Evolutionary conservation across 2,113 vertebrate species (phyloP), one percentile per base, ranked within the genome.

Genomic region (Cynoglossus semilaevis): DNA sequence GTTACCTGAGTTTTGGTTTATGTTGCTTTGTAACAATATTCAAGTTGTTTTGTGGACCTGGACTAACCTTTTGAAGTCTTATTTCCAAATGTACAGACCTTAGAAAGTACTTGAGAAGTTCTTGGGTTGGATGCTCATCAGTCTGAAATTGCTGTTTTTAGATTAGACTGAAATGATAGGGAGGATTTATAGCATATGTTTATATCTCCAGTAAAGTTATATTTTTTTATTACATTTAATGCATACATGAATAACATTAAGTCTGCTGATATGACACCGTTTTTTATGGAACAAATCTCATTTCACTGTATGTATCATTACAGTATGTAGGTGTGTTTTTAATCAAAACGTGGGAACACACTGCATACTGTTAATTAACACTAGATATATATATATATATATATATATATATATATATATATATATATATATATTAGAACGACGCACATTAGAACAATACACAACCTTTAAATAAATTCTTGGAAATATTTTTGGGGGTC

Each of bases 191-290:
- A 51, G 6, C 65, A 57, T 72, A 74, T 64, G 36, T 63, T 68
- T 70, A 48, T 65, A 58, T 36, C 58, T 54, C 65, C 66, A 81
- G 47, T 15, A 56, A 74, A 60, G 73, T 73, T 81, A 71, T 81
- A 60, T 64, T 19, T 64, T 19, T 50, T 59, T 65, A 80, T 83
- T 70, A 76, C 83, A 84, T 86, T 68, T 84, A 85, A 82, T 80
- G 63, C 67, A 79, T 77, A 84, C 70, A 81, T 44, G 66, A 89
- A 88, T 82, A 73, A 59, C 79, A 79, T 85, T 70, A 57, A 61
- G 61, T 67, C 63, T 51, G 67, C 14, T 59, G 64, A 80, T 76
- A 74, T 58, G 48, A 57, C 72, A 74, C 65, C 69, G 10, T 67
- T 53, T 70, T 59, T 46, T 50, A 35, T 43, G 16, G 44, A 47